phyloP scores from a whole-genome alignment of 2,113 vertebrate genomes.

The Cyrtonyx montezumae region DNA sequence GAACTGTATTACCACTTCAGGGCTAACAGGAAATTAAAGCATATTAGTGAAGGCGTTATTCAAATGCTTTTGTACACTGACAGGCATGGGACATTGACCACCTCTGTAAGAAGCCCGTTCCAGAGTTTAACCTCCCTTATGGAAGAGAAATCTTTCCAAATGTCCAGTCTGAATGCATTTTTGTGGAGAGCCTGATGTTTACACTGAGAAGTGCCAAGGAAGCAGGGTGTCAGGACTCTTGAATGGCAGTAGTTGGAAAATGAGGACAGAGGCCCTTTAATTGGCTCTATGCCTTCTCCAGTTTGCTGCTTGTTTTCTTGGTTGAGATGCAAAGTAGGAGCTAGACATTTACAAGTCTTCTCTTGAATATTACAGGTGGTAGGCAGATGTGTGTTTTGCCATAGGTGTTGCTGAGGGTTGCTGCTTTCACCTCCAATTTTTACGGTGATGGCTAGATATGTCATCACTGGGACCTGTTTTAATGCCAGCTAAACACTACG shows the following conservation, averaged over 20 bases:
- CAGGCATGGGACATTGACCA: background rate
- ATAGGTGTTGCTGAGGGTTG: background rate
- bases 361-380: rapidly evolving
- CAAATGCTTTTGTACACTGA: background rate
- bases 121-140: background rate
- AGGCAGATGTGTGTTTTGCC: background rate
- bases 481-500: background rate
- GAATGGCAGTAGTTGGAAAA: background rate
- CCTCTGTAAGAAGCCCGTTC: background rate
- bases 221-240: background rate
- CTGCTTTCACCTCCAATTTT: background rate
- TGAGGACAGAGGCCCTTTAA: background rate
- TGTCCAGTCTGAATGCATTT: background rate
- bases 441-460: background rate
- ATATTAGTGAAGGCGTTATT: background rate
- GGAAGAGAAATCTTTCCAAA: background rate
- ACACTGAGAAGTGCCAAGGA: background rate
- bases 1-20: background rate
- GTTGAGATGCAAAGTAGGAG: background rate
- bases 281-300: background rate
- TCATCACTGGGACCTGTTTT: background rate
- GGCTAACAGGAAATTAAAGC: background rate
- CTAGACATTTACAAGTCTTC: background rate
- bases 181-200: background rate
- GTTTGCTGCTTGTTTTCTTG: background rate